Evolutionary conservation across 2,113 vertebrate species (phyloP), one percentile per base, ranked within the genome.

Genomic region (Cacatua alba): DNA sequence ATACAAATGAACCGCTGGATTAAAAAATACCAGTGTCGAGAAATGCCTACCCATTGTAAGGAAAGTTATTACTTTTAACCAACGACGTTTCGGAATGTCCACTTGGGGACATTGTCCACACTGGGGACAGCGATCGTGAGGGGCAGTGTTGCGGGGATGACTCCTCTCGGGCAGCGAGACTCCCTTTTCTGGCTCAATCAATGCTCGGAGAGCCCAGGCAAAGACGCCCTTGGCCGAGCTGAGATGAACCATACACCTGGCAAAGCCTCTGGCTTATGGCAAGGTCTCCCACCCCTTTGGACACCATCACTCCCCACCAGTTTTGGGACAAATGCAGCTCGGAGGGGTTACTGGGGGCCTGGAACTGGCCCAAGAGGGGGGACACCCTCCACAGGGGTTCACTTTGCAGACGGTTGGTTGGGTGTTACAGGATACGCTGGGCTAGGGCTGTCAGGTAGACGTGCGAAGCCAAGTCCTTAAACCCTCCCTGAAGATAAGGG

Each of bases 91-190:
- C 0, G 35, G 62, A 76, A 43, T 59, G 33, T 35, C 33, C 33
- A 3, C 13, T 48, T 16, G 26, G 33, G 17, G 29, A 15, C 41
- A 41, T 41, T 41, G 41, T 41, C 41, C 41, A 41, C 41, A 41
- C 41, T 41, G 29, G 5, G 52, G 48, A 2, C 7, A 0, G 33
- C 10, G 23, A 4, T 0, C 28, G 4, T 3, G 59, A 1, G 6
- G 25, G n/a, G 68, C 3, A 5, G 35, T 2, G 69, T 46, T n/a
- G 43, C 3, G 3, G 20, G 6, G 11, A n/a, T 21, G 21, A 17
- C 16, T 37, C 3, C 5, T 11, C 24, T 33, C 23, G 7, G 46
- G 46, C 46, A 78, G 29, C 7, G 24, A 60, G 7, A 31, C n/a
- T 18, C 24, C 5, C 23, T 44, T 35, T 31, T 31, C n/a, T 29